phyloP scores from a whole-genome alignment of 2,113 vertebrate species.

The Neolamprologus falcicula region DNA sequence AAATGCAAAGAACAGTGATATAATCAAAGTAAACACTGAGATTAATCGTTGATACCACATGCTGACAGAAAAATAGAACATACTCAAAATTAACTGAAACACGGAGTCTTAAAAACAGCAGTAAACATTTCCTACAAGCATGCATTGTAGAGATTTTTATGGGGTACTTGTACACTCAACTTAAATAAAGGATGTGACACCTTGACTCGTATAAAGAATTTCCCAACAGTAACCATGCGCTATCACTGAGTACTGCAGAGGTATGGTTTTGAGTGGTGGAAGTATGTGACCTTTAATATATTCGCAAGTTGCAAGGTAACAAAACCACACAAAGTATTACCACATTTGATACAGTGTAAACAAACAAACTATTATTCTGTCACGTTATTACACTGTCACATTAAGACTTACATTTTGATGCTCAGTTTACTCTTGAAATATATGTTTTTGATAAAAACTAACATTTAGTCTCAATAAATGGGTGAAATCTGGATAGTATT shows the following conservation, averaged over 20 bases:
- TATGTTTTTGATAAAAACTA: not conserved
- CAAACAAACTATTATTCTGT: not conserved
- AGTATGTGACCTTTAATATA: not conserved
- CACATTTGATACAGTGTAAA: not conserved
- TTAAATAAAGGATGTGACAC: not conserved
- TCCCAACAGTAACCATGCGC: not conserved
- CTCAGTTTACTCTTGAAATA: not conserved
- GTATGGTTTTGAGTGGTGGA: not conserved
- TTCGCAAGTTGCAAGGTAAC: not conserved
- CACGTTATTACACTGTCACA: not conserved
- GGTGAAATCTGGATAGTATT: not conserved
- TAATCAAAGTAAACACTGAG: not conserved
- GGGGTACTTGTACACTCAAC: not conserved
- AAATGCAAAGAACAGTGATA: not conserved
- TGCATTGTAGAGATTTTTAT: not conserved
- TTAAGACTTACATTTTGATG: not conserved
- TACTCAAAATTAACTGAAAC: not conserved
- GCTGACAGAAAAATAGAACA: not conserved
- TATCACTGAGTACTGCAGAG: not conserved
- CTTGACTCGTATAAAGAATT: not conserved
- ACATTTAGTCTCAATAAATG: not conserved
- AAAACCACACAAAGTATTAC: not conserved
- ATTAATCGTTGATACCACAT: not conserved
- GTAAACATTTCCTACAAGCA: not conserved
- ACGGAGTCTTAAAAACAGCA: not conserved